Percentiles rank a stretch among this genome's conserved stretches.
Conservation (phyloP, 2,797 vertebrate species). For the Leptoclinus maculatus region DNA sequence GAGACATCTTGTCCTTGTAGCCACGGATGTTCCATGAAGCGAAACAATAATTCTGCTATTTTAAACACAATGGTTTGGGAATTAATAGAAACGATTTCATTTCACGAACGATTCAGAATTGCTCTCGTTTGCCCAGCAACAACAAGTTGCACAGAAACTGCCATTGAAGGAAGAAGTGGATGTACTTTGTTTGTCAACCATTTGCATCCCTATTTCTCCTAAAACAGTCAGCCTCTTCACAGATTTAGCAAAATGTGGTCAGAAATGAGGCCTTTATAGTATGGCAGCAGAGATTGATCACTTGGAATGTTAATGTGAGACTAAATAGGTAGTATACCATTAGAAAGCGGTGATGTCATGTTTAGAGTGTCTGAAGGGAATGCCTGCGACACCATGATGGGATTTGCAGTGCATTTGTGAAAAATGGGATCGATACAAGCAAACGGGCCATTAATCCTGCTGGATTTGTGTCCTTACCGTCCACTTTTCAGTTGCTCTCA, state of each 20-base stretch:
- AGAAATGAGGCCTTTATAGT: conserved; percentile 5
- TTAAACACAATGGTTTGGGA: conserved; percentile 21
- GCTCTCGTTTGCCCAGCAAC: conserved; percentile 25
- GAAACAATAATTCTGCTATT: conserved; percentile 40
- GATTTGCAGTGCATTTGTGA: conserved; percentile 51
- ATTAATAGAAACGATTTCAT: conserved; percentile 21
- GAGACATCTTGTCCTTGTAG: conserved; percentile 32
- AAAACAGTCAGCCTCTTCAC: conserved; percentile 35
- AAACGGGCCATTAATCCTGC: conserved; percentile 46
- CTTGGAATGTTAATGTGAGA: conserved; percentile 13
- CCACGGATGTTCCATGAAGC: conserved; percentile 25
- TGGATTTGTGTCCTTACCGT: conserved; percentile 39
- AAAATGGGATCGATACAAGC: conserved; percentile 40
- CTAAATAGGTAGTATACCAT: conserved; percentile 27
- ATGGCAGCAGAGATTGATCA: conserved; percentile 10
- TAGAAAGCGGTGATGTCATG: conserved; percentile 48
- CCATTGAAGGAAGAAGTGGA: conserved; percentile 15
- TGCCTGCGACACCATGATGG: conserved; percentile 16
- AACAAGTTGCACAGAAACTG: conserved; percentile 26
- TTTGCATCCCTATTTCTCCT: conserved; percentile 22
- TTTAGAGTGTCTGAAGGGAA: conserved; percentile 26
- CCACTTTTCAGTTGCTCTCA: conserved; percentile 44
- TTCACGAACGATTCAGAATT: conserved; percentile 28
- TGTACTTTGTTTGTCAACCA: conserved; percentile 7
- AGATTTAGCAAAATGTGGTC: conserved; percentile 28